Percentiles rank a stretch among this genome's conserved stretches.
phyloP scores from a whole-genome alignment of 2,888 invertebrate genomes.

The Sphecodes monilicornis region DNA sequence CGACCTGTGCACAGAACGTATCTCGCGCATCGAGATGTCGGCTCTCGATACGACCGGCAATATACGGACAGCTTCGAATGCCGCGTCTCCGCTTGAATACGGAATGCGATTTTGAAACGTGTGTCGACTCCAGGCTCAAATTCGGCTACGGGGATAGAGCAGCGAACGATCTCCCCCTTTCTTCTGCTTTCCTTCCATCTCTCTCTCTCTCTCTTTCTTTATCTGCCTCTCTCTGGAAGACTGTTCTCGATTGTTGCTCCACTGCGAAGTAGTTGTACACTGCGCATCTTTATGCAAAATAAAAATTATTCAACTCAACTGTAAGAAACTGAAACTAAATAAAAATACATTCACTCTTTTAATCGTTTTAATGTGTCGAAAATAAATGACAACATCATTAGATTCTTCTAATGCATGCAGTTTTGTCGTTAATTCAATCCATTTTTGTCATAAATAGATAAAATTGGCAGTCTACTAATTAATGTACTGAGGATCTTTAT shows the following conservation, averaged over 20 bases:
- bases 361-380: too few species aligned
- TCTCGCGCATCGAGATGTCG: conserved; percentile 70
- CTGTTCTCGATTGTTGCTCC: background rate
- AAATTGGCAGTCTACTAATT: too few species aligned
- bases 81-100: conserved; percentile 71
- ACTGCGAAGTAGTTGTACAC: too few species aligned
- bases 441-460: too few species aligned
- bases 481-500: too few species aligned
- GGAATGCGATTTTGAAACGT: conserved; percentile 73
- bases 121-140: conserved; percentile 70
- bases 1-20: conserved; percentile 7
- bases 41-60: conserved; percentile 66
- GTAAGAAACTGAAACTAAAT: too few species aligned
- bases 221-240: background rate
- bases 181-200: background rate
- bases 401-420: too few species aligned
- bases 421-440: too few species aligned
- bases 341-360: too few species aligned
- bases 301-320: too few species aligned
- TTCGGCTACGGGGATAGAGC: conserved; percentile 51
- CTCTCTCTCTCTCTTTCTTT: background rate
- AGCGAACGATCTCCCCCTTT: background rate
- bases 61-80: conserved; percentile 67
- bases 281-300: too few species aligned
- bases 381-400: too few species aligned